Conservation (phyloP, 2,888 invertebrate species). For the Thecophora atra region DNA sequence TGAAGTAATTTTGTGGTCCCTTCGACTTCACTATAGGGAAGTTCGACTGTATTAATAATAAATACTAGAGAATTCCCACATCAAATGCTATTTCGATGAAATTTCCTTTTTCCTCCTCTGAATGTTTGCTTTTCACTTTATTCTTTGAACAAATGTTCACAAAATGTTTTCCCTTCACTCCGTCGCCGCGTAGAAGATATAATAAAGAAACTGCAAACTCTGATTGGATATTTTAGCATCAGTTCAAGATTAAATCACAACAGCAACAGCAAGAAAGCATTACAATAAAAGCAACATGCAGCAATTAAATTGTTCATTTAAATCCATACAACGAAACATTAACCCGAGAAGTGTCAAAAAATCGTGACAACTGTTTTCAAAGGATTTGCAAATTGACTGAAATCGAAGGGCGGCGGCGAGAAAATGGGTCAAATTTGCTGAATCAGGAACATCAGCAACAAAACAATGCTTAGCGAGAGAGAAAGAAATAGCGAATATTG, state of each 20-base stretch:
- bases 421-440: conserved; percentile 26
- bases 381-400: conserved; percentile 26
- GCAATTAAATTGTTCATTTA: conserved; percentile 32
- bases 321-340: conserved; percentile 3
- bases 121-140: background rate
- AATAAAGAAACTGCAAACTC: background rate
- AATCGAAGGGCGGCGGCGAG: background rate
- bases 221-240: conserved; percentile 12
- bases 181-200: background rate
- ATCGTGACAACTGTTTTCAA: conserved; percentile 20
- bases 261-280: too few species aligned
- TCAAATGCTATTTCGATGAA: background rate
- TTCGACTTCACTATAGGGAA: too few species aligned
- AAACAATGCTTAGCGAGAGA: background rate
- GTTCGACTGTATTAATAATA: too few species aligned
- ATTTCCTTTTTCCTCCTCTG: too few species aligned
- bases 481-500: conserved; percentile 16
- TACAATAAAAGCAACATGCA: too few species aligned
- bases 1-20: too few species aligned
- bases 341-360: background rate
- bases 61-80: too few species aligned
- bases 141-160: too few species aligned
- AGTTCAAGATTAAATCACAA: background rate
- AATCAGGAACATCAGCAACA: background rate
- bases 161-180: background rate